Base-by-base conservation (phyloP, 1,140 invertebrate species). In the Dendroctonus ponderosae region DNA sequence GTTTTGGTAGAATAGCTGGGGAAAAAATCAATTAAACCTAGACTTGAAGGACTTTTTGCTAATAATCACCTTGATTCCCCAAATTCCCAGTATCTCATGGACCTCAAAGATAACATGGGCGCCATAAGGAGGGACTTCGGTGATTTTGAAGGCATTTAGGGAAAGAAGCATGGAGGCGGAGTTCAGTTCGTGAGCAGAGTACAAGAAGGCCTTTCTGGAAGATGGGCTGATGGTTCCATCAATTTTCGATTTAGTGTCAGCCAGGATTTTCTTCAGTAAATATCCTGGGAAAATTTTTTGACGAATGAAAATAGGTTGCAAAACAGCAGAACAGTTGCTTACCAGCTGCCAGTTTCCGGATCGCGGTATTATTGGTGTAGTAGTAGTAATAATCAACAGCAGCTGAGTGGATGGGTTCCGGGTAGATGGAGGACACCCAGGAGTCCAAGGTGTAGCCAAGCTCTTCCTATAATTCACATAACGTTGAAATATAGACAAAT, bases 111-210 rank as follows among this genome's bases (percentile, higher is more conserved):
- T 52, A 7, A 71, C 39, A 37, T 53, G 62, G 14, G 64, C 15
- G 7, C 70, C 70, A 59, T 70, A 70, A 9, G 58, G 49, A 14
- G 68, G 70, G 4, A 63, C n/a, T 7, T 71, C 63, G 41, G 41
- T 42, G 7, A 66, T 5, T n/a, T 71, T 42, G 44, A 59, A 67
- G 26, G 54, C 63, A 39, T 64, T 58, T 11, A 71, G 40, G 12
- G 15, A 12, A 0, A 49, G 40, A 42, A 71, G 46, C 7, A 70
- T 6, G 14, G 40, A 8, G 9, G 53, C 70, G 11, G 70, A 49
- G 40, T 63, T 71, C 6, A 39, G 3, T 48, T 71, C 70, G 39
- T 71, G 70, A 12, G 50, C 70, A 11, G 68, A 67, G 51, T 71
- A 71, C 7, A 71, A 11, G 44, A 67, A 70, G n/a, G 70, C 6